Evolutionary conservation across 2,797 vertebrate genomes (phyloP).

Genomic region (Meriones psammophilus): DNA sequence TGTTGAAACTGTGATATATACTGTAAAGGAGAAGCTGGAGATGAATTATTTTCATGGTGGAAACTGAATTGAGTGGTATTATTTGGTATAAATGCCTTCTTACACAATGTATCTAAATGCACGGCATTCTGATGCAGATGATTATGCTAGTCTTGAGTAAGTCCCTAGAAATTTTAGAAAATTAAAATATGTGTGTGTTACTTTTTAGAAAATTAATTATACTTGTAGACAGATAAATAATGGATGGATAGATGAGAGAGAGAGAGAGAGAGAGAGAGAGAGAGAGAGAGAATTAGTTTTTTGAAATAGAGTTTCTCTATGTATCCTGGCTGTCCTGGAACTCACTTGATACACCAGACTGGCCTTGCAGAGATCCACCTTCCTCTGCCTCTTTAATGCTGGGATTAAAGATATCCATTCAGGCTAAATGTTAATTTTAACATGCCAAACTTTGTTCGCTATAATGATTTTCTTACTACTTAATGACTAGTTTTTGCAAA

Average conservation of each 20-base stretch:
- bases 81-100: neutral
- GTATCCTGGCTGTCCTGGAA: neutral
- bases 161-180: neutral
- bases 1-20: neutral
- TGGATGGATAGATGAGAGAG: neutral
- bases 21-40: neutral
- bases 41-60: neutral
- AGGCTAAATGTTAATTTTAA: neutral
- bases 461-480: neutral
- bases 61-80: neutral
- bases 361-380: neutral
- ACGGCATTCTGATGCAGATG: neutral
- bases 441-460: neutral
- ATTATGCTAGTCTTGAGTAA: neutral
- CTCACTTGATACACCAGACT: too few species aligned
- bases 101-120: neutral
- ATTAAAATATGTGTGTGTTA: neutral
- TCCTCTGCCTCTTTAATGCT: neutral
- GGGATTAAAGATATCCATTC: neutral
- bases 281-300: neutral
- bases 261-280: neutral
- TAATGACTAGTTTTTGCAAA: neutral
- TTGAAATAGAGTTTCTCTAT: neutral
- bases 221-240: neutral
- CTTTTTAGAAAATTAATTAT: neutral